Base-by-base conservation (phyloP, 1,140 invertebrate genomes). In the Spodoptera litura region DNA sequence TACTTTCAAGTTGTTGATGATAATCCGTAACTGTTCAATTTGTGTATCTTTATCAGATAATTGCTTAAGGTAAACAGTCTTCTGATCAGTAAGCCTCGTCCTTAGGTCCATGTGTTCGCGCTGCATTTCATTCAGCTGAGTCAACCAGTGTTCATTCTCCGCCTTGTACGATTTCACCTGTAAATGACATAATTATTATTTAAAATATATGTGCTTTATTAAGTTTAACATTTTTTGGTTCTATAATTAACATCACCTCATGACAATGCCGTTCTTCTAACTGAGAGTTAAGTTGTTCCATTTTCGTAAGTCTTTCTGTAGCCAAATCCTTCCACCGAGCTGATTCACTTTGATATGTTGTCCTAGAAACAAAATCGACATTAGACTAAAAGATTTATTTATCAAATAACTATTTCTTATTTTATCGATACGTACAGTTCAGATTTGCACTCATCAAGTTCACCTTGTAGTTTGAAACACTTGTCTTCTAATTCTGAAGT, bases 281-380 rank as follows among this genome's bases (percentile, higher is more conserved):
- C 84, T 94, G 93, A 10, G 85, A 81, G 83, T 88, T 91, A 9
- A 95, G 81, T 72, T 91, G 90, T 83, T 95, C 93, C 89, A 95
- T 94, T 87, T 94, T 95, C 1, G 81, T 78, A 6, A 95, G 83
- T 78, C 94, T 88, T 85, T 95, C 94, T 11, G 86, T 58, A 12
- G 94, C 93, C 78, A 95, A 89, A 53, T 87, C 84, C 83, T 94
- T 95, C 94, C 94, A 95, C 20, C 94, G 85, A 31, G 91, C 89
- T 11, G 90, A 76, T 86, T 95, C 94, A 78, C 86, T 90, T 87
- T 89, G 88, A 80, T 83, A 88, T 25, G 79, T 87, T 53, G 79
- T 81, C 78, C 93, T 94, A 73, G 5, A 84, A 87, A 35, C 20
- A 11, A 53, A n/a, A 59, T 35, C 1, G 3, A 5, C 9, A 13